Evolutionary conservation across 2,888 invertebrate species (phyloP), one percentile per base, ranked within the genome.

Genomic region (Yponomeuta malinellus): DNA sequence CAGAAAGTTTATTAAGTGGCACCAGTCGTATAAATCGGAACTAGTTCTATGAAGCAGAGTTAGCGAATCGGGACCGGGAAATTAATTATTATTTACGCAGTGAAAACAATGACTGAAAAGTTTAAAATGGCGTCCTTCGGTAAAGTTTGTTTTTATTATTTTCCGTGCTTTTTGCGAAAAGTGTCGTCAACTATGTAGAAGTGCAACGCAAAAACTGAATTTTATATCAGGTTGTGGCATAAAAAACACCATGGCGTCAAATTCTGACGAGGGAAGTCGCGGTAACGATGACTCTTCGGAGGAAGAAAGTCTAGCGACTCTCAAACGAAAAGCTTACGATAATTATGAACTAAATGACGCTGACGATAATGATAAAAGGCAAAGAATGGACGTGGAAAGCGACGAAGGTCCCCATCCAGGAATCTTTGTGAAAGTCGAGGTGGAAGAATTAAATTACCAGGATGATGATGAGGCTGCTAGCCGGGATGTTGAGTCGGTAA

Each of bases 251-350:
- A 80, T 80, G 79, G 75, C 76, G 2, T 31, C 29, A 9, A 52
- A 48, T 72, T 74, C 76, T 68, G 64, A 73, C 8, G 63, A n/a
- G 73, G 63, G 72, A 73, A 48, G 74, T 71, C 10, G 69, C 10
- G 74, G 72, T 31, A 75, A 74, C 31, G 79, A 79, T 63, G 76
- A 74, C 73, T 80, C 79, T 1, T 81, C 80, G 0, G 80, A 81
- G 12, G 80, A 81, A 29, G 80, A 81, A 52, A 75, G 77, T 73
- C 76, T 81, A 31, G 77, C 72, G 10, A 70, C 72, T 23, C 71
- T 81, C 10, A 81, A 81, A 74, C 72, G 74, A 72, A 80, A 77
- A 76, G 75, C 74, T 71, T 75, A 75, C 73, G 71, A 43, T 43
- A 5, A 43, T 6, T 1, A 43, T 43, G 8, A 43, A 43, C 43